These are phyloP conservation scores for Lonchura striata DNA, from an alignment of 2,113 vertebrate genomes.

Conservation along the genomic window DNA sequence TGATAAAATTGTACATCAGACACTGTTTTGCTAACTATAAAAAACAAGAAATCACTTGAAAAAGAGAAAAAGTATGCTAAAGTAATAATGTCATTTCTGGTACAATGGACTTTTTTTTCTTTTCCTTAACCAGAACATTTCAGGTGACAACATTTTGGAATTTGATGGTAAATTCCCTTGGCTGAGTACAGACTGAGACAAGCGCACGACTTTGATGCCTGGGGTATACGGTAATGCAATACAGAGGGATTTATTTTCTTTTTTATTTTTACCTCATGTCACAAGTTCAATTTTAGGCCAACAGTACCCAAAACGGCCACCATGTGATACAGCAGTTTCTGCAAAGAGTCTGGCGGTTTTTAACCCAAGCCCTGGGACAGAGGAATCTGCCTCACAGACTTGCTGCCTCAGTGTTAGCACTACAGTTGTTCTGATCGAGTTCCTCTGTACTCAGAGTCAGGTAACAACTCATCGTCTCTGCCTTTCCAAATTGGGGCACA, in stretches of 20 bases:
- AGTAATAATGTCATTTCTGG: not conserved
- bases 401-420: accelerated
- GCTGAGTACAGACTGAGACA: not conserved
- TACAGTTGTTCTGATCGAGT: not conserved
- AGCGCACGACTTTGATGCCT: not conserved
- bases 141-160: constrained; percentile 32
- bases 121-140: constrained; percentile 3
- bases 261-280: constrained; percentile 61
- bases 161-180: not conserved
- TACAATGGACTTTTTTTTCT: not conserved
- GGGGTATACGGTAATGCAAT: not conserved
- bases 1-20: not conserved
- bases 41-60: not conserved
- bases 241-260: constrained; percentile 44
- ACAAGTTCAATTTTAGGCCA: constrained; percentile 61
- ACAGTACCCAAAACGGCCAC: constrained; percentile 13
- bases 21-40: not conserved
- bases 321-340: not conserved
- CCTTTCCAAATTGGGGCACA: not conserved
- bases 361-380: not conserved
- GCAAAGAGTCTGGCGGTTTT: not conserved
- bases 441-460: accelerated
- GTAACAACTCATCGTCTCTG: not conserved
- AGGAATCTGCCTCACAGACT: not conserved
- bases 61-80: not conserved